Percentiles rank a stretch among this genome's conserved stretches.
phyloP scores from a whole-genome alignment of 1,140 invertebrate genomes.

The Ceratitis capitata region DNA sequence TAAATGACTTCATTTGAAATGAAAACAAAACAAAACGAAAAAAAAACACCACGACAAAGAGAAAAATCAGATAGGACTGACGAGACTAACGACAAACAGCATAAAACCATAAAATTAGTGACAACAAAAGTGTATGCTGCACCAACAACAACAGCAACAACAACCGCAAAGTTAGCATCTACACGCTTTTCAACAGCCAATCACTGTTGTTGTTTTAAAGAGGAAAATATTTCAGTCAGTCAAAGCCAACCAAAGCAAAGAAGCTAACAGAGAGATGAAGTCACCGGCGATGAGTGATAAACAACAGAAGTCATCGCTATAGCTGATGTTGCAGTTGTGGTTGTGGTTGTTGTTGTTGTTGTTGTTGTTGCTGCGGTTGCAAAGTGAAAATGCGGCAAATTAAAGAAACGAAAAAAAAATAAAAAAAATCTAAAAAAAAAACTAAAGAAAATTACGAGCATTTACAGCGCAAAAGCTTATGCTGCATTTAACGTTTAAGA shows the following conservation, averaged over 20 bases:
- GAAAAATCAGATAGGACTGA: not conserved
- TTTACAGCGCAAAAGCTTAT: not conserved
- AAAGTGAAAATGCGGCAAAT: constrained; percentile 1
- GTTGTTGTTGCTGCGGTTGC: not conserved
- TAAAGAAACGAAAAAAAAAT: not conserved
- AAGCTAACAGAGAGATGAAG: not conserved
- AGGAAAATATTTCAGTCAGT: not conserved
- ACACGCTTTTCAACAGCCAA: not conserved
- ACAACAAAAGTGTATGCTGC: not conserved
- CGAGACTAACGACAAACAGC: not conserved
- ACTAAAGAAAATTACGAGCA: not conserved
- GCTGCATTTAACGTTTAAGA: not conserved
- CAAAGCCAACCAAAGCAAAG: not conserved
- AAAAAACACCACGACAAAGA: not conserved
- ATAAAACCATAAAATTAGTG: not conserved
- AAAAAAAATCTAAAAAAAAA: not conserved
- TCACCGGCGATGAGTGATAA: not conserved
- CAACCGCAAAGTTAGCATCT: not conserved
- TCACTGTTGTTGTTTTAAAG: constrained; percentile 9
- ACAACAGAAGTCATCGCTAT: no score
- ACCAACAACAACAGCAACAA: not conserved
- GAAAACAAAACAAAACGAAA: not conserved
- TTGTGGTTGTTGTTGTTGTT: not conserved
- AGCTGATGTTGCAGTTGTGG: no score
- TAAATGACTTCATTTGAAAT: not conserved